Percentiles rank a stretch among this genome's conserved stretches.
phyloP scores from a whole-genome alignment of 1,140 invertebrate species.

The Drosophila auraria region DNA sequence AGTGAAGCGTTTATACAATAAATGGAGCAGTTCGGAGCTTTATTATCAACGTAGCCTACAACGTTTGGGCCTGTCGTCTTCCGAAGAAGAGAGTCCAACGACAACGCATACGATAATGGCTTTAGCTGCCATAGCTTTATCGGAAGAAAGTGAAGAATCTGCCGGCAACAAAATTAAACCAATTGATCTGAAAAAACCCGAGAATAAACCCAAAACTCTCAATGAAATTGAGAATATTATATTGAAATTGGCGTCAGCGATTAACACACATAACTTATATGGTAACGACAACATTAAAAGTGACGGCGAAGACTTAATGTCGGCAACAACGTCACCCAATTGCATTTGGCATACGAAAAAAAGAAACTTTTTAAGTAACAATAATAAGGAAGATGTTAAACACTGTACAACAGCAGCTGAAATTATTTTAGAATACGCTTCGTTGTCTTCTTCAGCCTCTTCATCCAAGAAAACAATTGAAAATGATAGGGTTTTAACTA shows the following conservation, averaged over 20 bases:
- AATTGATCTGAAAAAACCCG: conserved; percentile 6
- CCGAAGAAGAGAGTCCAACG: conserved; percentile 13
- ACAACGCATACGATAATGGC: conserved; percentile 69
- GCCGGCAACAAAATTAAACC: background rate
- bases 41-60: conserved; percentile 67
- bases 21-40: conserved; percentile 71
- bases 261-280: conserved; percentile 10
- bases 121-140: conserved; percentile 67
- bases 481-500: conserved; percentile 9
- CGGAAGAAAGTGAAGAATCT: conserved; percentile 42
- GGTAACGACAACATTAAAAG: conserved; percentile 14
- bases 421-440: conserved; percentile 75
- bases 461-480: conserved; percentile 19
- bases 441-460: conserved; percentile 34
- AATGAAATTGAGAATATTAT: conserved; percentile 70
- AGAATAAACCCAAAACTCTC: conserved; percentile 28
- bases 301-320: conserved; percentile 17
- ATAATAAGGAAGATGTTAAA: conserved; percentile 13
- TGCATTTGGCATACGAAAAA: conserved; percentile 73
- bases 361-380: background rate
- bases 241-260: conserved; percentile 40
- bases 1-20: conserved; percentile 54
- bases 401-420: conserved; percentile 63
- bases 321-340: conserved; percentile 13
- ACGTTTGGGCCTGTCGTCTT: conserved; percentile 48